A percentile compares a stretch with the other conserved stretches of the same genome.
These are phyloP conservation scores for Uria lomvia DNA, from an alignment of 2,113 vertebrate species.

Conservation along the genomic window DNA sequence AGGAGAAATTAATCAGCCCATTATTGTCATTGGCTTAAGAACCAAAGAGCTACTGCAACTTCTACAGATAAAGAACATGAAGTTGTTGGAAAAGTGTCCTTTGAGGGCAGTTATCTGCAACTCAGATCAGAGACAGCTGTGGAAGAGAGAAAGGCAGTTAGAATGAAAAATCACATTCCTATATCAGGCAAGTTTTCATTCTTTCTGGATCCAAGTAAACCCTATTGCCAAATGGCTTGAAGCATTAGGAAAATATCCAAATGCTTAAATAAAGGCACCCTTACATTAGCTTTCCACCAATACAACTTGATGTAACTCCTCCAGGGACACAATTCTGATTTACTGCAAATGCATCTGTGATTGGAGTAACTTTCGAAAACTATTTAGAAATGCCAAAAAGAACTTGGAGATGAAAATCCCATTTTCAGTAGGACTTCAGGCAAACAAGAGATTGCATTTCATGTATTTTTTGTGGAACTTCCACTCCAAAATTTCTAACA, in stretches of 20 bases:
- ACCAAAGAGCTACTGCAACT: neutral
- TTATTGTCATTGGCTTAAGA: neutral
- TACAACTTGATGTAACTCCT: neutral
- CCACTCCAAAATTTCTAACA: neutral
- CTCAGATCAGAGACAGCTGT: neutral
- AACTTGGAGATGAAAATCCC: neutral
- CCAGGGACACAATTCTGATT: neutral
- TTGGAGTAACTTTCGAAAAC: neutral
- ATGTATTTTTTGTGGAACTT: neutral
- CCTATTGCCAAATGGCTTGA: neutral
- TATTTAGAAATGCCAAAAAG: neutral
- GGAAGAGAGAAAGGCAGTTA: neutral
- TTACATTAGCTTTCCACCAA: neutral
- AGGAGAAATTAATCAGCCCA: conserved; percentile 14
- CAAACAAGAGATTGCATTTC: neutral
- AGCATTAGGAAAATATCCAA: neutral
- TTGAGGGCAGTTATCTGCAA: neutral
- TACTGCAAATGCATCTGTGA: neutral
- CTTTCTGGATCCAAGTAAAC: neutral
- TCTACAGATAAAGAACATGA: neutral
- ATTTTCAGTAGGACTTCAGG: neutral
- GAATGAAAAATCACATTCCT: neutral
- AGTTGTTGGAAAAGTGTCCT: neutral
- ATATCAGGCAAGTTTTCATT: neutral
- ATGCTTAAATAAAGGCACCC: neutral